A percentile compares a stretch with the other conserved stretches of the same genome.
These are phyloP conservation scores for Aplysina aerophoba DNA, from an alignment of 37 sponge, comb jelly and placozoan species.

Conservation along the genomic window DNA sequence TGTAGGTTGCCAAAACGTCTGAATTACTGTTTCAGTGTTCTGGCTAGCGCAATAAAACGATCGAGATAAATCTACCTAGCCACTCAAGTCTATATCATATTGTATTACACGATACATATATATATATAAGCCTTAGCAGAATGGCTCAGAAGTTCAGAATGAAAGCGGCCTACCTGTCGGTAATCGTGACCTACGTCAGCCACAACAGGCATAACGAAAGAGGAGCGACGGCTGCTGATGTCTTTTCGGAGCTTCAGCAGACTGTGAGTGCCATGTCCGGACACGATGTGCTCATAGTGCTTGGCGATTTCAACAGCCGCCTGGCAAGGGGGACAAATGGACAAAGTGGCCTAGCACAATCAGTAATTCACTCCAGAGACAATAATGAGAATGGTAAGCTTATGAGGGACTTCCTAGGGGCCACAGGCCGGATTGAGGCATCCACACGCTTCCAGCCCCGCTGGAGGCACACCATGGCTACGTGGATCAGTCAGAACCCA, in stretches of 20 bases:
- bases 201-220: too few relatives aligned
- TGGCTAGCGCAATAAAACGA: too few relatives aligned
- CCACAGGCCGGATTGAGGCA: not conserved
- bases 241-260: not conserved
- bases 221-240: too few relatives aligned
- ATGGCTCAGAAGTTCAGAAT: too few relatives aligned
- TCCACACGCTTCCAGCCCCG: slow-evolving; percentile 5
- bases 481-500: not conserved
- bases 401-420: slow-evolving; percentile 1
- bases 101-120: too few relatives aligned
- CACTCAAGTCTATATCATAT: too few relatives aligned
- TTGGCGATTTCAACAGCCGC: slow-evolving; percentile 8
- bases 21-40: too few relatives aligned
- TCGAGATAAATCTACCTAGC: too few relatives aligned
- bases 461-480: not conserved
- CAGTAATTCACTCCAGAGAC: slow-evolving; percentile 4
- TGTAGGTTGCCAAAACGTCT: too few relatives aligned
- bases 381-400: not conserved
- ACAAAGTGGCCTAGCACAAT: not conserved
- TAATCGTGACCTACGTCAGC: too few relatives aligned
- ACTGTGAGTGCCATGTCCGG: not conserved
- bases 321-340: not conserved
- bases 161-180: too few relatives aligned
- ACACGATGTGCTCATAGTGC: slow-evolving; percentile 6
- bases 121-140: too few relatives aligned